Conservation (phyloP, 1,140 invertebrate species). For the Nasonia giraulti region DNA sequence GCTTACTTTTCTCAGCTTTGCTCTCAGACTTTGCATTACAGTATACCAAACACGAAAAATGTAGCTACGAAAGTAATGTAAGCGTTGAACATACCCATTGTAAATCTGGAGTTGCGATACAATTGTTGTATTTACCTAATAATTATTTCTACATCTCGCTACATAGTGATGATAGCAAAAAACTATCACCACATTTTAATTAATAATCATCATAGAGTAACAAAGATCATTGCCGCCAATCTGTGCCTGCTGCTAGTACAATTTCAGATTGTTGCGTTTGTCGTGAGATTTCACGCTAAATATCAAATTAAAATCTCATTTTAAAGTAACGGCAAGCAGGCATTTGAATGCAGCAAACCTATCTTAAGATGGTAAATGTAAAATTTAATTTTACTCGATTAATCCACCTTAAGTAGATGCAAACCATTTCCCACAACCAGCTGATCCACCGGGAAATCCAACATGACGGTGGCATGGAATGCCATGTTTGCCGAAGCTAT, state of each 20-base stretch:
- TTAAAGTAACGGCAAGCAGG: conserved; percentile 60
- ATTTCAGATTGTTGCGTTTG: not conserved
- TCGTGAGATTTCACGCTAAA: not conserved
- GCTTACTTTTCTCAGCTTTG: conserved; percentile 40
- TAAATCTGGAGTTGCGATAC: conserved; percentile 48
- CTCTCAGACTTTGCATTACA: conserved; percentile 42
- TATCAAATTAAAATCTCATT: conserved; percentile 21
- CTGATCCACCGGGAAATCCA: conserved; percentile 89
- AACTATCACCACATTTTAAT: conserved; percentile 21
- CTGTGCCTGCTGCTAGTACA: conserved; percentile 16
- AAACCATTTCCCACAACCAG: conserved; percentile 81
- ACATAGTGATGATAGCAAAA: conserved; percentile 53
- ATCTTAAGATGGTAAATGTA: conserved; percentile 35
- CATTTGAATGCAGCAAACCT: conserved; percentile 45
- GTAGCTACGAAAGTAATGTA: conserved; percentile 36
- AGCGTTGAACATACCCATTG: conserved; percentile 33
- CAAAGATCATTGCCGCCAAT: conserved; percentile 23
- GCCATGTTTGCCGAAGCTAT: conserved; percentile 93
- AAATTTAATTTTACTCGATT: conserved; percentile 59
- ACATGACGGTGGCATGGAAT: conserved; percentile 90
- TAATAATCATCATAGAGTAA: conserved; percentile 44
- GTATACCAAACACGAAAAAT: conserved; percentile 36
- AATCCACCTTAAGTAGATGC: conserved; percentile 68
- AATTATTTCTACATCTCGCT: conserved; percentile 59
- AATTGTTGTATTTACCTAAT: conserved; percentile 60